Evolutionary conservation across 2,888 invertebrate genomes (phyloP), one percentile per base, ranked within the genome.

Genomic region (Hyposoter dolosus): DNA sequence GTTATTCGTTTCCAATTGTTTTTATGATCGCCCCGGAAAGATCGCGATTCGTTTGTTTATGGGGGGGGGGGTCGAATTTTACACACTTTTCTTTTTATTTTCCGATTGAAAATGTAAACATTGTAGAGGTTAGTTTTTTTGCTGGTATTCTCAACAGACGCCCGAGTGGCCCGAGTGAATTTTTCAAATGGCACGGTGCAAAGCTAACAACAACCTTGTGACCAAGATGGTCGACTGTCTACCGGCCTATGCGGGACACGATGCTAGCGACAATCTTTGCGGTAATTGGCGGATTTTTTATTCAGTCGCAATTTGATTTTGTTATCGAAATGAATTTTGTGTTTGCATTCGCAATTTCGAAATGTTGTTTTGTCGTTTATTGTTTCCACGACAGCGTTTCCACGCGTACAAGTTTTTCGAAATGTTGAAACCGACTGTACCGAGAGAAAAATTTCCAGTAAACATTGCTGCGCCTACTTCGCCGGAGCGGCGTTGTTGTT

Each of bases 161-260:
- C 32, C 3, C 32, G 40, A 35, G 35, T 6, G n/a, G n/a, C n/a
- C 35, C 6, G 35, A 12, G 40, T 23, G 6, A 23, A 40, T 74
- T 28, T 68, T 63, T 32, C 17, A 71, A 69, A 86, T 86, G 86
- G 84, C 87, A 47, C 82, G 87, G 17, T 82, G 83, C 78, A 83
- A 76, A 75, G 79, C 53, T 12, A 66, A 72, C 23, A 66, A 72
- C 23, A 40, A 80, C 19, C n/a, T 83, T 35, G 32, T 3, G 7
- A 28, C 80, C 12, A 53, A 45, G 74, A 86, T 88, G 69, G 40
- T 79, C 43, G 83, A 88, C 28, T 71, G 81, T 82, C 87, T 86
- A 43, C 84, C 87, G 23, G 84, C 88, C 17, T 88, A 88, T 76
- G 53, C 81, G 10, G 81, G 82, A 35, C 72, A 82, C 56, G 84